Base-by-base conservation (phyloP, 2,888 invertebrate genomes). In the Stegophylla sp. region DNA sequence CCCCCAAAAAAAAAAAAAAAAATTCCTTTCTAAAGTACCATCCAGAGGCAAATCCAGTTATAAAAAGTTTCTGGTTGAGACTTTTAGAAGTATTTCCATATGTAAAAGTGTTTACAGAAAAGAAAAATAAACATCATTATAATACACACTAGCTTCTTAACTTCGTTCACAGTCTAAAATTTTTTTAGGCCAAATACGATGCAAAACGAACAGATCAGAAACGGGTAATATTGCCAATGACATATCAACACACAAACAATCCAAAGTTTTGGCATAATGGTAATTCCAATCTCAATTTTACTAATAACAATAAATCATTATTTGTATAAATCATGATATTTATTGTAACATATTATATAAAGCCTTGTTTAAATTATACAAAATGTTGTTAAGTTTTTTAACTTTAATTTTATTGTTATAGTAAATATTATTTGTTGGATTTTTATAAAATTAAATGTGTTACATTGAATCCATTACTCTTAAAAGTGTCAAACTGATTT, bases 181-280 rank as follows among this genome's bases (percentile, higher is more conserved):
- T n/a, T 84, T 87, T 86, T 82, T 85, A 91, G 91, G 93, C 92
- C 1, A 93, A 93, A 86, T 92, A 91, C 84, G 90, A 93, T 85
- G 90, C 92, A 59, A 89, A 89, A 84, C 86, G 87, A 81, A 86
- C 86, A 9, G 88, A 88, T 72, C 88, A 88, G 72, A 88, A 88
- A 83, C 87, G 88, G 84, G 86, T 89, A 48, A 83, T 90, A 41
- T 86, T 92, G 82, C 92, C 92, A 3, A 87, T 88, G 81, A 86
- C 86, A n/a, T 61, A 79, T 34, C 79, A 79, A 61, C 67, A 79
- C 5, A 51, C 59, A 17, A 71, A 79, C 23, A 71, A 61, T 61
- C 71, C 61, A 23, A 79, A 61, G 71, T 34, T 79, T 41, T 79
- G 79, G 79, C 59, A 48, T 3, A 79, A 79, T 51, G 61, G 69